phyloP scores from a whole-genome alignment of 1,140 invertebrate genomes.

The Drosophila parabipectinata region DNA sequence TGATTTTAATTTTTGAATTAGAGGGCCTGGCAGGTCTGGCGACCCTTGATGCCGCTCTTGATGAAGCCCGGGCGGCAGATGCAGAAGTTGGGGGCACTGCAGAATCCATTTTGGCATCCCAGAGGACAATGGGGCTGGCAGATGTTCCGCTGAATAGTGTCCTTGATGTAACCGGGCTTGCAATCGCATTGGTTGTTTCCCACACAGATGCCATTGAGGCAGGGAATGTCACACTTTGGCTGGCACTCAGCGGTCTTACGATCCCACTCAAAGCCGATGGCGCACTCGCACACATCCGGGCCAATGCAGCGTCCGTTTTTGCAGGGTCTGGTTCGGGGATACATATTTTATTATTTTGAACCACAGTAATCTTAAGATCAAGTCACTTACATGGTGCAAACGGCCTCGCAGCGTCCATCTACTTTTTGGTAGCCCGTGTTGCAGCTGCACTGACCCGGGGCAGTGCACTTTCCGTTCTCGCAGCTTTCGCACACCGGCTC shows the following conservation, averaged over 20 bases:
- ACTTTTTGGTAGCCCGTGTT: conserved; percentile 84
- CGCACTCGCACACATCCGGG: conserved; percentile 85
- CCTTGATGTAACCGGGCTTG: conserved; percentile 84
- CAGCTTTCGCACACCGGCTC: conserved; percentile 84
- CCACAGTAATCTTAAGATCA: neutral
- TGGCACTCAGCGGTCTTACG: conserved; percentile 80
- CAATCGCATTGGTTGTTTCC: conserved; percentile 85
- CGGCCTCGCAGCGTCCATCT: conserved; percentile 84
- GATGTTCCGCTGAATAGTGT: conserved; percentile 83
- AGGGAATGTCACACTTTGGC: conserved; percentile 84
- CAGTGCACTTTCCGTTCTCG: conserved; percentile 85
- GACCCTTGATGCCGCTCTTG: conserved; percentile 88
- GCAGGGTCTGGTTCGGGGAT: conserved; percentile 79
- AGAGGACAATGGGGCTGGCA: conserved; percentile 86
- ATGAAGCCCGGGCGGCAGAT: conserved; percentile 86
- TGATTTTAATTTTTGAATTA: conserved; percentile 1
- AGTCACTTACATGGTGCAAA: conserved; percentile 83
- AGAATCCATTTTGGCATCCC: conserved; percentile 87
- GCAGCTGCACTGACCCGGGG: conserved; percentile 86
- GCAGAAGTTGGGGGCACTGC: conserved; percentile 86
- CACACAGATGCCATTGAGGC: conserved; percentile 85
- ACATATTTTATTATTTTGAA: neutral
- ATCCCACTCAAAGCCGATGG: conserved; percentile 74
- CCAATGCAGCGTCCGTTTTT: conserved; percentile 85
- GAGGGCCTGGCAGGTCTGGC: conserved; percentile 86